Base-by-base conservation (phyloP, 1,140 invertebrate genomes). In the Drosophila triauraria region DNA sequence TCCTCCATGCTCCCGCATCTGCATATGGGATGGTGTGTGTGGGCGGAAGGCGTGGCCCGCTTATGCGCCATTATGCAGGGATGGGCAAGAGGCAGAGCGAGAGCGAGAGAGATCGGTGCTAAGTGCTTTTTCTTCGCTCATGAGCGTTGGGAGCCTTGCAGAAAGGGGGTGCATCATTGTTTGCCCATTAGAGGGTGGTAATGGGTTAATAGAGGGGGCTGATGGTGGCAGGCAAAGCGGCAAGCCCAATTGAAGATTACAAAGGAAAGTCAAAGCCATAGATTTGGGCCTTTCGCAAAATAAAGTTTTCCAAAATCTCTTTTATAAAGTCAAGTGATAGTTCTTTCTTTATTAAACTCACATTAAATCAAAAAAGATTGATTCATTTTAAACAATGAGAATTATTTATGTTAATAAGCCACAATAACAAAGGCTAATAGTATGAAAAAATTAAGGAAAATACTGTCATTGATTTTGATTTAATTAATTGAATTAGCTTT, bases 111-210 rank as follows among this genome's bases (percentile, higher is more conserved):
- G 64, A 48, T 51, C 63, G 42, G 50, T 48, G 68, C 69, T 87
- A 88, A 87, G 84, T 83, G 84, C 84, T 80, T 87, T 88, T 87
- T 51, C 80, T 88, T 70, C 80, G 80, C 67, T 74, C 58, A 80
- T 65, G 65, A 80, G 74, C 67, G 57, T 40, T 40, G 61, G 43
- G 61, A 47, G 38, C 20, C 20, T 20, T 0, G 6, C 32, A 17
- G 53, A 47, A 44, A 27, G 27, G 25, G 9, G 17, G 17, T 30
- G 27, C 12, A 17, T 58, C 71, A 82, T 87, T 87, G 83, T 87
- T 83, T 78, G 75, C 64, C 43, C 51, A 80, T 87, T 82, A 57
- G 47, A 23, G 38, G 43, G 25, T 17, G 30, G 17, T 13, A 35
- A 40, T 47, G 54, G 27, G n/a, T 13, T 40, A 35, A 32, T 23